Conservation (phyloP, 1,140 invertebrate species). For the Eumaeus atala region DNA sequence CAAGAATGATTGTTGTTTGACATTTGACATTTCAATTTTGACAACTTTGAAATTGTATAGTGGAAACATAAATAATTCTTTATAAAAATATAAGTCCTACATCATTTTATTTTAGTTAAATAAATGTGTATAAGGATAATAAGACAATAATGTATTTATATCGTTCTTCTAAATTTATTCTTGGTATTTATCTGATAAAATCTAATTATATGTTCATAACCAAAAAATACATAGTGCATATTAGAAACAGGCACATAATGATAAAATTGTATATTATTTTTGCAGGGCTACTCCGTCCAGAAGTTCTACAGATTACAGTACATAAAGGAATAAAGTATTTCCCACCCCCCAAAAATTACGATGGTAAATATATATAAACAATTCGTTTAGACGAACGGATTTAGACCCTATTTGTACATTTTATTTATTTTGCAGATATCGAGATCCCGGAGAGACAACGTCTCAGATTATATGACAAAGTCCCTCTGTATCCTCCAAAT, state of each 20-base stretch:
- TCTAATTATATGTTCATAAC: not conserved
- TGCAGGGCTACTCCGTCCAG: conserved; percentile 47
- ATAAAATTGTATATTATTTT: conserved; percentile 21
- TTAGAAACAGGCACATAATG: not conserved
- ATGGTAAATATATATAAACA: conserved; percentile 71
- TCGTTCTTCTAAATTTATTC: not conserved
- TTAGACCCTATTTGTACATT: no score
- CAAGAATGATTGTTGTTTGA: no score
- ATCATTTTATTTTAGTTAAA: no score
- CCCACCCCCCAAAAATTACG: conserved; percentile 75
- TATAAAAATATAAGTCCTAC: no score
- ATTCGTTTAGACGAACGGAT: no score
- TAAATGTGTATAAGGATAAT: not conserved
- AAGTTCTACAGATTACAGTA: conserved; percentile 39
- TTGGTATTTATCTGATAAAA: not conserved
- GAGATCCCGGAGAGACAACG: conserved; percentile 83
- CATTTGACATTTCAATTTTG: no score
- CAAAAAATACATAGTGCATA: not conserved
- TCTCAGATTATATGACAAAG: conserved; percentile 80
- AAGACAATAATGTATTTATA: not conserved
- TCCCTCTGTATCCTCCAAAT: conserved; percentile 79
- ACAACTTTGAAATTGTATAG: no score
- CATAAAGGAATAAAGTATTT: conserved; percentile 78
- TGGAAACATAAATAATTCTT: no score
- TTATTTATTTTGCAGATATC: conserved; percentile 75